Base-by-base conservation (phyloP, 2,797 vertebrate genomes). In the Mormyrus hasselquistii region DNA sequence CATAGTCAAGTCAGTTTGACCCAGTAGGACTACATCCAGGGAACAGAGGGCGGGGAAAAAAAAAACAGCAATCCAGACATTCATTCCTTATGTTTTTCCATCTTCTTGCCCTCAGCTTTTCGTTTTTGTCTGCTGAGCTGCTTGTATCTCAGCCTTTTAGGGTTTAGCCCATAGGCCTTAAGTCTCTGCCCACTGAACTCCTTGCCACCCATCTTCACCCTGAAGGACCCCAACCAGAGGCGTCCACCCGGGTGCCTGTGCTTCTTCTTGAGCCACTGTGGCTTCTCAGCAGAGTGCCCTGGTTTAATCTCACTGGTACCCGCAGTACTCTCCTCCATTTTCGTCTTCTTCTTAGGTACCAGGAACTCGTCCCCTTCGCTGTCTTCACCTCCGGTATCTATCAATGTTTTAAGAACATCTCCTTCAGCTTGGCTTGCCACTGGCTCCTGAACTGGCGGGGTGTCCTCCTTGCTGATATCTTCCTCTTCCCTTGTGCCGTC, bases 131-230 rank as follows among this genome's bases (percentile, higher is more conserved):
- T 92, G 91, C 94, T 95, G 0, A 97, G 93, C 94, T 97, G 97
- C 88, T 95, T 96, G 93, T 96, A 97, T 90, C 94, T 95, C 79
- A 98, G 92, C 88, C 95, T 95, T 91, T 97, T 97, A 38, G 97
- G 96, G 92, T 99, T 98, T 86, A 99, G 95, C 2, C 98, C 97
- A 0, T 97, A 99, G 0, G 98, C 97, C 91, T 94, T 95, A 87
- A 99, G 94, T 92, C 97, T 95, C 92, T 97, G 95, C 59, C 93
- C 92, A 84, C 95, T 98, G 94, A 99, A 98, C 89, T 97, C 95
- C 0, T 52, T 91, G 6, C 97, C 96, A 0, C 96, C 96, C 3
- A 98, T 93, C 1, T 90, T 96, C 90, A 98, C 94, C 0, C 94
- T 94, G 0, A 88, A 59, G 7, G 92, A 87, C 90, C 94, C 90